A percentile compares a stretch with the other conserved stretches of the same genome.
phyloP scores from a whole-genome alignment of 2,113 vertebrate species.

The Marcusenius ussheri region DNA sequence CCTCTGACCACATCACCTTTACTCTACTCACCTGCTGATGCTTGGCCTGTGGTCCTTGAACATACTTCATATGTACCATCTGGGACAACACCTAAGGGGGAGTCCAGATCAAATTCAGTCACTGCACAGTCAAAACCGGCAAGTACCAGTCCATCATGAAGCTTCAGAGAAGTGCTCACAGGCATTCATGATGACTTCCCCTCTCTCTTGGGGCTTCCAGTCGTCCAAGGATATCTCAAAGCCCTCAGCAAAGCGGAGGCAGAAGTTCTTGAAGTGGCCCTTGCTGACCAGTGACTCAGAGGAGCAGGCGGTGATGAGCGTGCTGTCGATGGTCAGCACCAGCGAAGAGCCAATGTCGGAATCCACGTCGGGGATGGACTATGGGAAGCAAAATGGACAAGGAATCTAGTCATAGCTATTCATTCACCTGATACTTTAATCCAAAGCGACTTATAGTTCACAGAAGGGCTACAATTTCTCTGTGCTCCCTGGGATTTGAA shows the following conservation, averaged over 20 bases:
- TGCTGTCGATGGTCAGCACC: constrained; percentile 97
- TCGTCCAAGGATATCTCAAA: constrained; percentile 98
- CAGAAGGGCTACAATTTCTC: not conserved
- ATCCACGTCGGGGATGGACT: constrained; percentile 87
- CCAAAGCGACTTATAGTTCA: not conserved
- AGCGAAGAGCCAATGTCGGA: constrained; percentile 90
- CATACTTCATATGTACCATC: constrained; percentile 98
- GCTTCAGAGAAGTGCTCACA: constrained; percentile 66
- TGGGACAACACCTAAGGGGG: constrained; percentile 80
- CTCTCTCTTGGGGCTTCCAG: constrained; percentile 91
- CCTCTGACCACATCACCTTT: not conserved
- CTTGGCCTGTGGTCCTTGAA: constrained; percentile 89
- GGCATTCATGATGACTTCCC: constrained; percentile 91
- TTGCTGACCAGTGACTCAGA: constrained; percentile 97
- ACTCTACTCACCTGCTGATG: constrained; percentile 74
- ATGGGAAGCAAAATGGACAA: constrained; percentile 6
- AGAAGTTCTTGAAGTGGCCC: constrained; percentile 98
- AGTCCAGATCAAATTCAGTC: constrained; percentile 9
- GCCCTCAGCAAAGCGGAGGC: constrained; percentile 94
- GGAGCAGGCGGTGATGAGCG: constrained; percentile 94
- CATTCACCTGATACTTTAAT: not conserved
- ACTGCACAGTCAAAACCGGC: not conserved
- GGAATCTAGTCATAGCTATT: not conserved
- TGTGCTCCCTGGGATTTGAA: not conserved
- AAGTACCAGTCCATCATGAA: not conserved